Base-by-base conservation (phyloP, 92 coral and sea anemone genomes). In the Pocillopora meandrina region DNA sequence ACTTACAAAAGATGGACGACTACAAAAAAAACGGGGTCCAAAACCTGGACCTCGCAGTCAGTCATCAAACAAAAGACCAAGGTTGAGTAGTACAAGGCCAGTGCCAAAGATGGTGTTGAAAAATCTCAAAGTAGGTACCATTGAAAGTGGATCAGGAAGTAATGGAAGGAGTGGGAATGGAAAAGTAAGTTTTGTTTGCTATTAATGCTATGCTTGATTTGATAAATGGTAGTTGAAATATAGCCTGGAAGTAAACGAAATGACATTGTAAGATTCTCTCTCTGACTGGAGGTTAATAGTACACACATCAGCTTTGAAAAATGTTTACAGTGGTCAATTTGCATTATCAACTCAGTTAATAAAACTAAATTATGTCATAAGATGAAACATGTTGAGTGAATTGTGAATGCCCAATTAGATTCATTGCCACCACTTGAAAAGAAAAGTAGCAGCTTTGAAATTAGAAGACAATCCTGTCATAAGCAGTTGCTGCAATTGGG, bases 1-100 rank as follows among this genome's bases (percentile, higher is more conserved):
- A n/a, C 83, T 78, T 15, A 85, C 78, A 81, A 94, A 92, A 72
- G 92, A 89, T 75, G 91, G 90, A 19, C 65, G 93, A 55, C 66
- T 86, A 71, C 93, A 81, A 70, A 91, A 89, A 82, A 94, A 94
- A 77, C 87, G 93, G 21, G 89, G 88, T 4, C 89, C 93, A 57
- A 92, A 92, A 61, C 89, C 94, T 14, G 90, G 87, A 57, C 68
- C 95, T 0, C 87, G 87, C 12, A 75, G 73, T 47, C 91, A 90
- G 62, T 87, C 98, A 2, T 79, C 92, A 56, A 77, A 59, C 42
- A 93, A 94, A 59, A 91, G 90, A 58, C 78, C 93, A 20, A 62
- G 92, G 23, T 85, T 89, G 19, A 92, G 82, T n/a, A 86, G 82
- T 34, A 82, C 92, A 71, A 82, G 90, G 56, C 85, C 98, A 16